Evolutionary conservation across 1,140 invertebrate species (phyloP), one percentile per base, ranked within the genome.

Genomic region (Drosophila parvula): DNA sequence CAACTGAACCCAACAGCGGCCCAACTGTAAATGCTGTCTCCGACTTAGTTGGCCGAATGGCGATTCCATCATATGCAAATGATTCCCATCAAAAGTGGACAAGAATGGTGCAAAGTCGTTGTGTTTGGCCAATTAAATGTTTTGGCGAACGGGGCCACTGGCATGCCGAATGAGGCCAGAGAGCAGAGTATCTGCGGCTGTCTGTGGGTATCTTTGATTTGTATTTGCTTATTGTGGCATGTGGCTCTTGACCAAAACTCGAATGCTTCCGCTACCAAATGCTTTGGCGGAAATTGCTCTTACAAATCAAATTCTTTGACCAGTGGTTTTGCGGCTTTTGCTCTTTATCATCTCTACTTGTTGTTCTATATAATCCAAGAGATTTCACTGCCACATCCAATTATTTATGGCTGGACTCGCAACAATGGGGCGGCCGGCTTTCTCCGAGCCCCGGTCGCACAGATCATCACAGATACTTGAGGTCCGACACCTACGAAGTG

Each of bases 271-370:
- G 75, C 63, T 51, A 43, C 38, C 27, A 62, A 74, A 38, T 68
- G 53, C 30, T 32, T 36, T 9, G 41, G 47, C 74, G 74, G 74
- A 77, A 77, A 77, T 77, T 48, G 74, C 53, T 77, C 62, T 68
- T 53, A 55, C 55, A 68, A 67, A 77, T 77, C 61, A 67, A 75
- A 75, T 59, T 47, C 28, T 18, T 44, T n/a, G 43, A 32, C 30
- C 34, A 11, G 40, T 48, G 74, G 74, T 43, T 43, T 45, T 64
- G 55, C n/a, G 73, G 71, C 48, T 59, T 41, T 53, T 43, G 55
- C 27, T 32, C 45, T 36, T 41, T 11, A 50, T 36, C 44, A 74
- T 45, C 68, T 36, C 30, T 40, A 11, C 32, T 41, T 28, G 55
- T 41, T 28, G 55, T 60, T 76, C 58, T 74, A 38, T 74, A 53